Evolutionary conservation across 1,140 invertebrate genomes (phyloP), one percentile per base, ranked within the genome.

Genomic region (Caerostris darwini): DNA sequence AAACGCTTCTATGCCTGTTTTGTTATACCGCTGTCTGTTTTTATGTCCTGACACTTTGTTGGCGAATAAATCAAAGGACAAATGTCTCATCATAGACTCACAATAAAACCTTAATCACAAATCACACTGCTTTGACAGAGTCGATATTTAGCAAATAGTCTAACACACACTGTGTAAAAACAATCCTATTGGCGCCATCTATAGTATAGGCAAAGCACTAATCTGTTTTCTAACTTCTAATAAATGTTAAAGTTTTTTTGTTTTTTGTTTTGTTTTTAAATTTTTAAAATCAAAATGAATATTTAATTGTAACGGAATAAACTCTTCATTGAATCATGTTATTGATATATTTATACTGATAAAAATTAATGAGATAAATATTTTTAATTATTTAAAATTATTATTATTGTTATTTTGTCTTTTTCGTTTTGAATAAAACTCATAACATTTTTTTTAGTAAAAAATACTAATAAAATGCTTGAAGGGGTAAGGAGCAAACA

Each of bases 61-160:
- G 77, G 81, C 14, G 50, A 57, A 83, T 92, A 92, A 92, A 92
- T 82, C 90, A 83, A 92, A 92, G 58, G 81, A 92, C 77, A 92
- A 92, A 92, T 56, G 81, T 85, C 77, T 56, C 89, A 64, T 90
- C 71, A 90, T 34, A n/a, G 89, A 14, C 3, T 53, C 54, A 90
- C 88, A 69, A 57, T 90, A 69, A 90, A 90, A 90, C 61, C 34
- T 85, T 8, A 71, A 50, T 71, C 88, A 53, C 67, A 90, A 90
- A 90, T 90, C 67, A 90, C 67, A 17, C 61, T 19, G 54, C 61
- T 90, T 89, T 56, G 88, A 57, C 88, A 90, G 67, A 14, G 8
- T 5, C 12, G 86, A 7, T 64, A 88, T 88, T 87, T 34, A 83
- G 14, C 12, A 83, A 57, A 17, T 57, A 57, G 14, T 56, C 14